Percentiles rank a stretch among this genome's conserved stretches.
These are phyloP conservation scores for Trimorus sp. DNA, from an alignment of 2,888 invertebrate genomes.

Conservation along the genomic window DNA sequence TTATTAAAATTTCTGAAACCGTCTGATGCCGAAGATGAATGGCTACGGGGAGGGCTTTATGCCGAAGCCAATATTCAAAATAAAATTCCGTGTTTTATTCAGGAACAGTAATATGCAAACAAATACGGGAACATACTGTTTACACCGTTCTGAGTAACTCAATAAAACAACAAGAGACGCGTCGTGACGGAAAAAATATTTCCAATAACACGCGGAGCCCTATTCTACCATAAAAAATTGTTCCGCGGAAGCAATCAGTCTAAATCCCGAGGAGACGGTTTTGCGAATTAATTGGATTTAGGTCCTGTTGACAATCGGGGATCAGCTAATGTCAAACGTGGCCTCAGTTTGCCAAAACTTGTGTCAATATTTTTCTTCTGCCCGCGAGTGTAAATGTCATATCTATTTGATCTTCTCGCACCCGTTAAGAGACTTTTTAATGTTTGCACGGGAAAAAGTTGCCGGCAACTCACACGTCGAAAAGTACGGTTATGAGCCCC, in stretches of 20 bases:
- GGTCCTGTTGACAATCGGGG: too few species aligned
- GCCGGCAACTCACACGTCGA: too few species aligned
- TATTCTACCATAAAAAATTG: not conserved
- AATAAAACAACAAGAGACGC: slow-evolving; percentile 21
- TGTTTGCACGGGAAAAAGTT: too few species aligned
- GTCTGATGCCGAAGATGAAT: slow-evolving; percentile 17
- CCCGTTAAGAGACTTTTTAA: too few species aligned
- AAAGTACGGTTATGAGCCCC: too few species aligned
- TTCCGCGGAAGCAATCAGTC: not conserved
- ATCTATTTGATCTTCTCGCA: too few species aligned
- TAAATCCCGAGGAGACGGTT: not conserved
- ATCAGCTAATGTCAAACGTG: too few species aligned
- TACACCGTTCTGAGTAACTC: slow-evolving; percentile 23
- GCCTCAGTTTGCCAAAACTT: too few species aligned
- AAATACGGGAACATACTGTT: slow-evolving; percentile 23
- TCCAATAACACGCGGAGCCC: slow-evolving; percentile 5
- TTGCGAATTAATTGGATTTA: too few species aligned
- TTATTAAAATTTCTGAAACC: slow-evolving; percentile 14
- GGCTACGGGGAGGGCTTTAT: slow-evolving; percentile 1
- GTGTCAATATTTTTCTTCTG: too few species aligned
- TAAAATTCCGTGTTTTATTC: slow-evolving; percentile 26
- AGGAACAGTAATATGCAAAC: slow-evolving; percentile 30
- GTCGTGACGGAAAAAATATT: slow-evolving; percentile 9
- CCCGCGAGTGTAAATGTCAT: too few species aligned
- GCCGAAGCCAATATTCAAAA: slow-evolving; percentile 30